Conservation (phyloP, 1,140 invertebrate species). For the Drosophila kohkoa region DNA sequence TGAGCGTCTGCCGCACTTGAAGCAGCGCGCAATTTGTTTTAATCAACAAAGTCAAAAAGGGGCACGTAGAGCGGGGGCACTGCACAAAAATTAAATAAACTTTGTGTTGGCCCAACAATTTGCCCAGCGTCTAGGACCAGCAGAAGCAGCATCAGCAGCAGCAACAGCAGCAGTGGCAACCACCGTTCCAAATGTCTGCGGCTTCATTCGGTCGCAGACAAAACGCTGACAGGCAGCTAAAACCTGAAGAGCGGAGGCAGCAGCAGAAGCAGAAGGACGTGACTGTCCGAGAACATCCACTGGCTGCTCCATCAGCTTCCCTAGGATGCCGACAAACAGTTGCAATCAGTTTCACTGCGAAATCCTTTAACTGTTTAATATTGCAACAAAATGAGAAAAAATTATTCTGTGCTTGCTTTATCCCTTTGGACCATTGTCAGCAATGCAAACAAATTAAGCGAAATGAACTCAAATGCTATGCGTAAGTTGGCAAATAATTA, state of each 20-base stretch:
- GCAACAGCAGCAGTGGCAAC: constrained; percentile 15
- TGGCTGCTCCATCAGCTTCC: constrained; percentile 3
- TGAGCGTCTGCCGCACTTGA: constrained; percentile 61
- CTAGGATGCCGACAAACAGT: constrained; percentile 23
- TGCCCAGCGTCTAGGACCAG: constrained; percentile 51
- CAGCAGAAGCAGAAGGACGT: constrained; percentile 29
- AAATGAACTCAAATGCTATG: constrained; percentile 40
- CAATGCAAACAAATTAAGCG: constrained; percentile 50
- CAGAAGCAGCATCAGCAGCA: not conserved
- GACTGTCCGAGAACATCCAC: constrained; percentile 19
- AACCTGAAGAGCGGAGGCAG: constrained; percentile 9
- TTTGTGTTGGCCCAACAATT: constrained; percentile 79
- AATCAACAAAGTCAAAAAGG: constrained; percentile 80
- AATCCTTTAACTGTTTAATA: constrained; percentile 58
- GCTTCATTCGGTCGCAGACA: constrained; percentile 45
- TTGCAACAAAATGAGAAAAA: constrained; percentile 43
- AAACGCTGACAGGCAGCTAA: constrained; percentile 53
- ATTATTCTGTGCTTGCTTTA: constrained; percentile 4
- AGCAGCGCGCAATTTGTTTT: constrained; percentile 80
- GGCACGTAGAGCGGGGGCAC: constrained; percentile 56
- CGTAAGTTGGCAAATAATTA: constrained; percentile 46
- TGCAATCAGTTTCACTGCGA: constrained; percentile 38
- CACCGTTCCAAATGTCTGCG: constrained; percentile 51
- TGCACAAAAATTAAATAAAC: constrained; percentile 80
- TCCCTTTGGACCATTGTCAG: constrained; percentile 16